Evolutionary conservation across 2,888 invertebrate genomes (phyloP), one percentile per base, ranked within the genome.

Genomic region (Pogonocherus hispidulus): DNA sequence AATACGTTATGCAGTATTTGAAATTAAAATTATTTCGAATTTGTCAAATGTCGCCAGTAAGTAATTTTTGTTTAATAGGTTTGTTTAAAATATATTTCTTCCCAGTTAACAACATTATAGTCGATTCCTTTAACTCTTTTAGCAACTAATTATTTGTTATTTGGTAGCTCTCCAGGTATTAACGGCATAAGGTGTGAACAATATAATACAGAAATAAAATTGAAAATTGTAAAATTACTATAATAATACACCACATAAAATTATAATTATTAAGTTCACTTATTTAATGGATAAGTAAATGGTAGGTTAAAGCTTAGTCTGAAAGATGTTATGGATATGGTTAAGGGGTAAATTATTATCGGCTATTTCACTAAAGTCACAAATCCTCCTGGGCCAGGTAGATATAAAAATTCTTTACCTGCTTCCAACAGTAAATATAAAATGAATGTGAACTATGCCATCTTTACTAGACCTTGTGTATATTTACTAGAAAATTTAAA

Each of bases 311-410:
- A 66, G n/a, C n/a, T n/a, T n/a, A n/a, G 55, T 69, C 51, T 22
- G 51, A 55, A 47, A 49, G 60, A 63, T 64, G 52, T 73, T 70
- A 71, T 71, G 67, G 70, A 69, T 71, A 69, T 66, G 69, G 71
- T 69, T 65, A 46, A 35, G 63, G 67, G 69, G 52, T 66, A 56
- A 69, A 69, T 71, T 69, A 69, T 69, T 67, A 71, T 73, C 70
- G 70, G 71, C 14, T 63, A 63, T 68, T 64, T 68, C 60, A 64
- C 68, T 37, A 71, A 64, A 73, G 73, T 69, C 70, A 70, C 72
- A 72, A 68, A 70, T 66, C 66, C 60, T 56, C 47, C 51, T 51
- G 18, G 55, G 46, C 32, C 65, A 65, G 65, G 65, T 65, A 65
- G 55, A 64, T 46, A 55, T 64, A 27, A 52, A 69, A 69, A 71